Base-by-base conservation (phyloP, 2,113 vertebrate genomes). In the Tinamus guttatus region DNA sequence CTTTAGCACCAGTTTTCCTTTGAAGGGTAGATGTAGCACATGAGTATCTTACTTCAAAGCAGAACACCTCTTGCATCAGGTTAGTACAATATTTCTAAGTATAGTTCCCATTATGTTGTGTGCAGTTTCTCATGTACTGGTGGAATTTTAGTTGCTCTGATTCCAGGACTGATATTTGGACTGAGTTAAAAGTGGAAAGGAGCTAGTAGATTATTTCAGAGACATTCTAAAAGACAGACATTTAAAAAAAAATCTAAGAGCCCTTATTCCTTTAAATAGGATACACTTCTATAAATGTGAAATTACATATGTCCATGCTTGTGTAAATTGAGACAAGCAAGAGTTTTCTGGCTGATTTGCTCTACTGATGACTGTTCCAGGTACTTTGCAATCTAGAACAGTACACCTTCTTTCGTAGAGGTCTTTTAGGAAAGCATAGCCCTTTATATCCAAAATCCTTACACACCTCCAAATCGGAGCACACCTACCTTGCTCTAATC, bases 81-180 rank as follows among this genome's bases (percentile, higher is more conserved):
- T 78, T 77, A 96, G 92, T 59, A 88, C 8, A 47, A 18, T 32
- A 76, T 69, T 89, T 89, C 0, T 62, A 89, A 92, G 25, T 78
- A 75, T 52, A 86, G 52, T 60, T 22, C 56, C 74, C 74, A 84
- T 75, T 58, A 58, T 10, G 16, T 18, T 92, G 82, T 93, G 27
- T 75, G 93, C 92, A 79, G 70, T 71, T 95, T 91, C 79, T 96
- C 95, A 93, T 62, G 52, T 76, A 88, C 85, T 81, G 36, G 74
- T 81, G 85, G 73, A 81, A 96, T 76, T 92, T 47, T 76, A 60
- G 73, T 71, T 90, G 83, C 64, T 76, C 41, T 75, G 38, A 81
- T 84, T 88, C 56, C 62, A 84, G n/a, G 13, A 24, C n/a, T 82
- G 45, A 18, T 36, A 41, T 0, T 47, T 54, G 87, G 79, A 85